Evolutionary conservation across 2,797 vertebrate species (phyloP).

Genomic region (Hipposideros larvatus): DNA sequence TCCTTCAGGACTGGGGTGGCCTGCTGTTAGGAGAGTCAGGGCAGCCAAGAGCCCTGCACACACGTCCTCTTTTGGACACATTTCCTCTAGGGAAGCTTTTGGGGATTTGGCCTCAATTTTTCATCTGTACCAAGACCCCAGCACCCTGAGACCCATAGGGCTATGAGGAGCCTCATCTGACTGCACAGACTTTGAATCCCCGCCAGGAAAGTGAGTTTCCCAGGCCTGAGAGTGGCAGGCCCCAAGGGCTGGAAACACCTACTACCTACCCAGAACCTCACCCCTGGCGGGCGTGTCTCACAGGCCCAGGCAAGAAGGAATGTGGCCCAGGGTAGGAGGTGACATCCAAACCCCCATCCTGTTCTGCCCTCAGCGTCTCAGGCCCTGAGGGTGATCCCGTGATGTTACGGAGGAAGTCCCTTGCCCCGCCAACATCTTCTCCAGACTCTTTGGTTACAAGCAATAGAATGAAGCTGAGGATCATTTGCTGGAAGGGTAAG

Average conservation of each 20-base stretch:
- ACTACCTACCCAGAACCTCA: background rate
- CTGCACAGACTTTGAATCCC: background rate
- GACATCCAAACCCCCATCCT: background rate
- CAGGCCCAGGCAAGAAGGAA: conserved; percentile 14
- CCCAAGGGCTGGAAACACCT: background rate
- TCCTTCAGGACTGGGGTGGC: too few relatives aligned
- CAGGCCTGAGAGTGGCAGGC: background rate
- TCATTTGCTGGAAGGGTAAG: background rate
- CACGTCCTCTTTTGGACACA: too few relatives aligned
- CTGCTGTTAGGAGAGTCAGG: too few relatives aligned
- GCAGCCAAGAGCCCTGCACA: too few relatives aligned
- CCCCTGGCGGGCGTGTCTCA: background rate
- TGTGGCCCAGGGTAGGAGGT: rapidly evolving
- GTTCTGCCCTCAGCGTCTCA: background rate
- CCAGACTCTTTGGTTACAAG: background rate
- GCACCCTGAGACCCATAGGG: too few relatives aligned
- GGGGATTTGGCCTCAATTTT: too few relatives aligned
- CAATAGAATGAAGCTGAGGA: background rate
- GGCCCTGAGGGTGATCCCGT: background rate
- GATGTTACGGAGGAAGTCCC: background rate
- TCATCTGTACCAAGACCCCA: too few relatives aligned
- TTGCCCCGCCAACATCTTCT: background rate
- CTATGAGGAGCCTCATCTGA: background rate
- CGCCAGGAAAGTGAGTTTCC: conserved; percentile 55
- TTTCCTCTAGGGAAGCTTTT: too few relatives aligned